phyloP scores from a whole-genome alignment of 1,140 invertebrate species.

The Chironomus tepperi region DNA sequence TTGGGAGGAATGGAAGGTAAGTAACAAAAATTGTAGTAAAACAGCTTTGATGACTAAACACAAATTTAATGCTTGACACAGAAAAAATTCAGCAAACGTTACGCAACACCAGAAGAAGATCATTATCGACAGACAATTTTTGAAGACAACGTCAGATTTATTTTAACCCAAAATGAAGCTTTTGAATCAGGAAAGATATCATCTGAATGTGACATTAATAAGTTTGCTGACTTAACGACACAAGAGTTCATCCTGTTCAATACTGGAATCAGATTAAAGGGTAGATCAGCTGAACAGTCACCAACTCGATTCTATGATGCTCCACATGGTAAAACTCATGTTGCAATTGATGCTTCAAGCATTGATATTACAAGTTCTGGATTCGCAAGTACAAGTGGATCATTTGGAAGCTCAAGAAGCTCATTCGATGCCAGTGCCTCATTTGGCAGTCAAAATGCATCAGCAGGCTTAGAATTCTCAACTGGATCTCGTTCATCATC shows the following conservation, averaged over 20 bases:
- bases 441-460: neutral
- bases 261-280: neutral
- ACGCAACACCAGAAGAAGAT: neutral
- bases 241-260: neutral
- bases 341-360: too few species aligned
- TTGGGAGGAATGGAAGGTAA: slow-evolving; percentile 10
- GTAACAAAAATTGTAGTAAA: neutral
- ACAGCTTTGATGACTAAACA: neutral
- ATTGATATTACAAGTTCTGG: too few species aligned
- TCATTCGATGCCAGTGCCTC: neutral
- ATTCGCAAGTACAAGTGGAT: neutral
- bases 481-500: neutral
- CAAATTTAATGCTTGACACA: neutral
- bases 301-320: neutral
- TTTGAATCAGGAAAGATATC: neutral
- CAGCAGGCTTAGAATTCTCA: neutral
- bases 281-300: neutral
- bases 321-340: neutral
- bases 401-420: neutral
- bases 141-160: neutral
- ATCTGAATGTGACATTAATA: neutral
- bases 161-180: neutral
- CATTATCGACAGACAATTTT: neutral
- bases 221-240: neutral
- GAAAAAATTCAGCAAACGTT: neutral